These are phyloP conservation scores for Ciconia boyciana DNA, from an alignment of 2,113 vertebrate species.

Conservation along the genomic window DNA sequence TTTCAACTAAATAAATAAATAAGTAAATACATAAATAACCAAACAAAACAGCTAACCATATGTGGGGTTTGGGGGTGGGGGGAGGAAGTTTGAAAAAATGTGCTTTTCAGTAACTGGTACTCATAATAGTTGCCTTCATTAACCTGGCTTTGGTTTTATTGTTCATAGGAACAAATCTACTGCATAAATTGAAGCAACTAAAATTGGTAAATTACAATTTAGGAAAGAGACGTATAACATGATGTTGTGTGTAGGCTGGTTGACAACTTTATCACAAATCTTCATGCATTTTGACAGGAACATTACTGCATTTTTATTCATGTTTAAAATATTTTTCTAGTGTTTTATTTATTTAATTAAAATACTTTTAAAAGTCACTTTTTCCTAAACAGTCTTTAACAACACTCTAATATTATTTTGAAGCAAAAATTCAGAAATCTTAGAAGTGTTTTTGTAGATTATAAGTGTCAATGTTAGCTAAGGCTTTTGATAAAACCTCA, in stretches of 20 bases:
- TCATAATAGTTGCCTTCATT: not conserved
- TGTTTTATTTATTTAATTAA: not conserved
- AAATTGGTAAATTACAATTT: not conserved
- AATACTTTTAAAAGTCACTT: not conserved
- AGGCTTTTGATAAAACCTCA: not conserved
- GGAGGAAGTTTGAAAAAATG: not conserved
- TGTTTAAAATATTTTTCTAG: not conserved
- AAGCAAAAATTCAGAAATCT: not conserved
- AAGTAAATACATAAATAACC: not conserved
- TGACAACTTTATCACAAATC: not conserved
- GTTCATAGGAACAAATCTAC: not conserved
- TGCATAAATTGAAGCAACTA: not conserved
- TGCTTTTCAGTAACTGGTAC: accelerated
- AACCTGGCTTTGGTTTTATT: not conserved
- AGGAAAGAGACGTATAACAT: not conserved
- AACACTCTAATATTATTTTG: not conserved
- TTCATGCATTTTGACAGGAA: not conserved
- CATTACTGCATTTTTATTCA: not conserved
- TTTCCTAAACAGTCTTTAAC: not conserved
- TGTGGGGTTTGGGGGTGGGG: accelerated
- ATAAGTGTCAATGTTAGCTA: not conserved
- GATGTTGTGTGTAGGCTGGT: not conserved
- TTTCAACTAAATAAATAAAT: not conserved
- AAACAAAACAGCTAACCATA: not conserved
- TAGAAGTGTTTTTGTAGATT: not conserved